phyloP scores from a whole-genome alignment of 2,113 vertebrate species.

The Dipodomys merriami region DNA sequence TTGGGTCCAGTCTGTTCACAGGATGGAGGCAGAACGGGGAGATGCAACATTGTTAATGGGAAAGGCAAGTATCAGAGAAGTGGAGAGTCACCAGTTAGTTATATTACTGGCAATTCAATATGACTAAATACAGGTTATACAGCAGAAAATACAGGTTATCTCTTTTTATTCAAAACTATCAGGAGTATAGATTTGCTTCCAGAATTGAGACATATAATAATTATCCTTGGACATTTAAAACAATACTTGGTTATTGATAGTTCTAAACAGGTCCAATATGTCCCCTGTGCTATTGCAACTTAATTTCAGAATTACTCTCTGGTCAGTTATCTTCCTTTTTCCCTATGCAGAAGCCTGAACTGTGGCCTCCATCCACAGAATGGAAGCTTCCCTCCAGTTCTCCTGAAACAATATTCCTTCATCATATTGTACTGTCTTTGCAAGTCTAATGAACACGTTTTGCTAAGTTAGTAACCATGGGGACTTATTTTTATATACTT shows the following conservation, averaged over 20 bases:
- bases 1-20: not conserved
- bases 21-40: not conserved
- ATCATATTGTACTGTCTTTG: not conserved
- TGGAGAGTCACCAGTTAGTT: not conserved
- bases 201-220: conserved; percentile 27
- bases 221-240: conserved; percentile 57
- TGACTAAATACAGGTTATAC: too few species aligned
- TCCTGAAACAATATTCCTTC: not conserved
- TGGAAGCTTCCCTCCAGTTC: not conserved
- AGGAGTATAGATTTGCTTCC: not conserved
- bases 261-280: not conserved
- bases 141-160: too few species aligned
- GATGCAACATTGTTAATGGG: not conserved
- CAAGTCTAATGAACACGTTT: conserved; percentile 11
- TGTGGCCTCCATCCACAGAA: not conserved
- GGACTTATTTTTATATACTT: conserved; percentile 37
- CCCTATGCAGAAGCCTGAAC: not conserved
- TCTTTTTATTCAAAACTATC: not conserved
- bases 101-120: not conserved
- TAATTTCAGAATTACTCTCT: not conserved
- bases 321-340: not conserved
- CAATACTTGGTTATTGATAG: not conserved
- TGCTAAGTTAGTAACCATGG: conserved; percentile 26
- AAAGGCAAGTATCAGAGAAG: not conserved
- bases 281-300: not conserved